Percentiles rank a stretch among this genome's conserved stretches.
phyloP scores from a whole-genome alignment of 2,888 invertebrate species.

The Tinea trinotella region DNA sequence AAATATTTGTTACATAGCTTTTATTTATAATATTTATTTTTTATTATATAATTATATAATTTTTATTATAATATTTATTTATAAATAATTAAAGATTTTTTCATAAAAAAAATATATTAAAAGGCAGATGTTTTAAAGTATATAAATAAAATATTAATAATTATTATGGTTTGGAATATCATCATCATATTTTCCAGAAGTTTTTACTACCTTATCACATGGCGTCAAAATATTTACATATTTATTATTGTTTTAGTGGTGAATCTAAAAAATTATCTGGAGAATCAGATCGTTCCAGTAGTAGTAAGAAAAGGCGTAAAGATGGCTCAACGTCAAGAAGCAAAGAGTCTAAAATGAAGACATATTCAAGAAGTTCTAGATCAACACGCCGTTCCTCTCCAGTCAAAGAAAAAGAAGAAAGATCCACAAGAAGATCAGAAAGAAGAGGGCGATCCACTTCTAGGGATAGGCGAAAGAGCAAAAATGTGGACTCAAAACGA shows the following conservation, averaged over 20 bases:
- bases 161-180: no score
- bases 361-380: background rate
- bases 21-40: no score
- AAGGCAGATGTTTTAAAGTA: no score
- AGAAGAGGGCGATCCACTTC: constrained; percentile 31
- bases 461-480: constrained; percentile 34
- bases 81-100: no score
- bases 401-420: constrained; percentile 31
- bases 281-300: constrained; percentile 32
- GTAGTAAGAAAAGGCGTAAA: constrained; percentile 33
- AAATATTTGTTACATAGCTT: no score
- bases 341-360: background rate
- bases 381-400: background rate
- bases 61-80: no score
- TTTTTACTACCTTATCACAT: no score
- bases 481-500: constrained; percentile 31
- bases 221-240: no score
- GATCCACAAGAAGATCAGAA: constrained; percentile 17
- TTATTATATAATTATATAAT: no score
- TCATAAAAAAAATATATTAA: no score
- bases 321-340: constrained; percentile 1
- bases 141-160: no score
- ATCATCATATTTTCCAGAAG: no score
- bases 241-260: constrained; percentile 21
- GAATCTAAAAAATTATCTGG: constrained; percentile 26